phyloP scores from a whole-genome alignment of 2,888 invertebrate species.

The Geophilus truncorum region DNA sequence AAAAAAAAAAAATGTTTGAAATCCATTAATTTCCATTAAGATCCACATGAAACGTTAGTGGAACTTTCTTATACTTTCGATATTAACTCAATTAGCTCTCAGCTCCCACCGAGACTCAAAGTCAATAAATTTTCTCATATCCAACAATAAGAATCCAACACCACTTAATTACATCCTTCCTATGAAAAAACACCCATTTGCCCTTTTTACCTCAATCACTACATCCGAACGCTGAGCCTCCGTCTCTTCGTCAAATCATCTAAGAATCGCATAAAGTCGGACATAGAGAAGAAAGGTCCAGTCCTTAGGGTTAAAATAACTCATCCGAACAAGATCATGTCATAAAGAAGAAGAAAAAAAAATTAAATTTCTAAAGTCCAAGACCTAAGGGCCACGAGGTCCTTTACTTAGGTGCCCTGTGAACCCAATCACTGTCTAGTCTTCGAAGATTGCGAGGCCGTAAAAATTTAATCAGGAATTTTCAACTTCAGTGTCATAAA shows the following conservation, averaged over 20 bases:
- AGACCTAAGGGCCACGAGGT: not conserved
- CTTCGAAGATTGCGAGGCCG: not conserved
- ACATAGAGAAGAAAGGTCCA: not conserved
- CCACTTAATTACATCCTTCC: not conserved
- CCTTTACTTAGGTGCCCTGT: not conserved
- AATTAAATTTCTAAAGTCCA: not conserved
- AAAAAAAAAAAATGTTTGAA: no score
- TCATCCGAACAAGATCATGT: not conserved
- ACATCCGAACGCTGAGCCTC: not conserved
- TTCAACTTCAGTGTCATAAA: not conserved
- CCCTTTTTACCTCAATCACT: not conserved
- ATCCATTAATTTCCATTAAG: no score
- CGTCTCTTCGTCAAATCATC: not conserved
- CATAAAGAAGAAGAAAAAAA: not conserved
- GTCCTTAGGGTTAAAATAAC: not conserved
- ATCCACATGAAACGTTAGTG: no score
- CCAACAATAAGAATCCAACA: not conserved
- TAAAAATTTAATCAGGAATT: not conserved
- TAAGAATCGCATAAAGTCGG: not conserved
- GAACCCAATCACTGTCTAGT: not conserved
- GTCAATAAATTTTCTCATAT: not conserved
- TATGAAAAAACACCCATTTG: no score
- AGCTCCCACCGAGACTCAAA: not conserved
- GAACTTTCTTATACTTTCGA: no score
- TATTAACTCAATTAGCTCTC: not conserved